A percentile compares a stretch with the other conserved stretches of the same genome.
Conservation (phyloP, 2,113 vertebrate species). For the Pyxicephalus adspersus region DNA sequence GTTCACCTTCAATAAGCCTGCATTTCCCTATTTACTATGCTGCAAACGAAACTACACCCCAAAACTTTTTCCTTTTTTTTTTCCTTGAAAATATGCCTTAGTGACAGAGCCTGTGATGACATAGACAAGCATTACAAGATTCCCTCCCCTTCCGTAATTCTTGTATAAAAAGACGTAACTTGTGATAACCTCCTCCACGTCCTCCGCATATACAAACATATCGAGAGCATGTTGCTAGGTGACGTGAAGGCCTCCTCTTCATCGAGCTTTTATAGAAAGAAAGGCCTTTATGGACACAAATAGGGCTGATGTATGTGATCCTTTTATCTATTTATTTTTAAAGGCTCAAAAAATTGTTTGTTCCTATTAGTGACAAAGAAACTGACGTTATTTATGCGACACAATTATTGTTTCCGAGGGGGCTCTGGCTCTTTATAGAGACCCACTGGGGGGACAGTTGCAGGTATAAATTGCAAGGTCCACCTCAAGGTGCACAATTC, state of each 20-base stretch:
- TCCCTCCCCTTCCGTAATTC: not conserved
- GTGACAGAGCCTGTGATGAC: not conserved
- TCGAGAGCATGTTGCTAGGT: constrained; percentile 24
- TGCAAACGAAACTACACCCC: not conserved
- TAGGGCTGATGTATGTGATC: not conserved
- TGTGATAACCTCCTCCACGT: constrained; percentile 13
- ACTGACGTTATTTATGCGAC: too few relatives aligned
- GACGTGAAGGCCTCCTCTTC: constrained; percentile 6
- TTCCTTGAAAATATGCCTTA: too few relatives aligned
- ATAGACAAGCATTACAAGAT: not conserved
- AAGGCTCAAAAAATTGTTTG: too few relatives aligned
- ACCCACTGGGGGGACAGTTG: too few relatives aligned
- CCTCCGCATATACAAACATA: constrained; percentile 1
- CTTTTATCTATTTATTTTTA: not conserved
- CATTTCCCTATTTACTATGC: too few relatives aligned
- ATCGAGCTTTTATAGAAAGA: not conserved
- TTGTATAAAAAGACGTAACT: constrained; percentile 11
- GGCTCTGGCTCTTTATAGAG: too few relatives aligned
- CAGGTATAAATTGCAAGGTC: too few relatives aligned
- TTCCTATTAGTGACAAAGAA: too few relatives aligned
- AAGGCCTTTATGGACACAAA: not conserved
- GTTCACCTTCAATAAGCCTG: too few relatives aligned
- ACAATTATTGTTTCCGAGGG: too few relatives aligned
- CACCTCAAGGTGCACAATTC: too few relatives aligned
- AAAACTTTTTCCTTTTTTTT: not conserved